Evolutionary conservation across 2,113 vertebrate species (phyloP).

Genomic region (Plestiodon gilberti): DNA sequence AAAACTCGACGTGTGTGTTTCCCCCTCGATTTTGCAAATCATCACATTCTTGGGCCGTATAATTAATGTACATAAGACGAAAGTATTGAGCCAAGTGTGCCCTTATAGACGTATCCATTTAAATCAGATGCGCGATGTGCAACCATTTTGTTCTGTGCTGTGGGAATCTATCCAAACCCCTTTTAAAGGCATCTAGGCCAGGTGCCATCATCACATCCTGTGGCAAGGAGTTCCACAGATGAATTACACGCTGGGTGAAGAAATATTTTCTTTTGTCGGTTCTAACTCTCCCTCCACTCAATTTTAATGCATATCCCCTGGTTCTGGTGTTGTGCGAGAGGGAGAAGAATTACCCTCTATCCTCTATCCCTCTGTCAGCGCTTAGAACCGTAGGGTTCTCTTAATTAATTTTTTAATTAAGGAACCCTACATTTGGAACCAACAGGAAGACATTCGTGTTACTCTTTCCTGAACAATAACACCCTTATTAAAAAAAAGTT

Average conservation of each 20-base stretch:
- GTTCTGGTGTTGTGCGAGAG: too few species aligned
- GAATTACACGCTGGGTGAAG: too few species aligned
- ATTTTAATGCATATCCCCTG: too few species aligned
- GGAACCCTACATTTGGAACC: slow-evolving; percentile 13
- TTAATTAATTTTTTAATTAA: slow-evolving; percentile 19
- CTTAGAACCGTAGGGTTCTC: background rate
- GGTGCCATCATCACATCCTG: too few species aligned
- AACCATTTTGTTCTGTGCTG: background rate
- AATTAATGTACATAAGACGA: slow-evolving; percentile 59
- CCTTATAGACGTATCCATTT: background rate
- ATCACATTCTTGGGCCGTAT: slow-evolving; percentile 31
- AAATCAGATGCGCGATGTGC: slow-evolving; percentile 9
- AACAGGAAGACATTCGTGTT: slow-evolving; percentile 37
- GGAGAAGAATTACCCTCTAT: too few species aligned
- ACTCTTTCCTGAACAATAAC: slow-evolving; percentile 24
- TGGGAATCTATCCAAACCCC: too few species aligned
- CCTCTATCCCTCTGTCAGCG: too few species aligned
- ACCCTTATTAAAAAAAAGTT: slow-evolving; percentile 29
- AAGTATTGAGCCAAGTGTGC: slow-evolving; percentile 32
- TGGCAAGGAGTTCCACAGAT: too few species aligned
- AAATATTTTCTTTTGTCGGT: too few species aligned
- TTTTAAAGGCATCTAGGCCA: too few species aligned
- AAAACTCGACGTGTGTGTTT: slow-evolving; percentile 39
- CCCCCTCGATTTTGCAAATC: slow-evolving; percentile 61
- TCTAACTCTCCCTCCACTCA: too few species aligned